Percentiles rank a stretch among this genome's conserved stretches.
Evolutionary conservation across 2,113 vertebrate genomes (phyloP).

Genomic region (Hemiprocne comata): DNA sequence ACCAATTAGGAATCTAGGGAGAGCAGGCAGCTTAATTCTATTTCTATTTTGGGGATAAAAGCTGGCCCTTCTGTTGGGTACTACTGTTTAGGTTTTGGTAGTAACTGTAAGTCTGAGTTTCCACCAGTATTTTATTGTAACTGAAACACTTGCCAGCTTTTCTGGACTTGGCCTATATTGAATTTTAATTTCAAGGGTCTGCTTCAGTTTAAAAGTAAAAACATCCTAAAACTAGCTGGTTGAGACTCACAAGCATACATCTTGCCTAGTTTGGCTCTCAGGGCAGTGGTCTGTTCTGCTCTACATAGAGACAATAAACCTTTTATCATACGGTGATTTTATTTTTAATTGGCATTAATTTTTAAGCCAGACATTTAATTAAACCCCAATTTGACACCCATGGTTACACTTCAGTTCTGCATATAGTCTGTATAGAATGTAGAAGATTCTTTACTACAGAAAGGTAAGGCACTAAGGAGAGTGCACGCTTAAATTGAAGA

Average conservation of each 20-base stretch:
- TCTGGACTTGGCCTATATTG: not conserved
- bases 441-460: not conserved
- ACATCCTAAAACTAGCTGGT: not conserved
- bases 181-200: not conserved
- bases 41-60: not conserved
- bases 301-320: not conserved
- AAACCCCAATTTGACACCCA: not conserved
- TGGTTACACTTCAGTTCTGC: not conserved
- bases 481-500: conserved; percentile 15
- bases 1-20: not conserved
- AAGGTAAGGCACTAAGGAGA: not conserved
- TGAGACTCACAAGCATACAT: not conserved
- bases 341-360: not conserved
- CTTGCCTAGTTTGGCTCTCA: not conserved
- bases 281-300: not conserved
- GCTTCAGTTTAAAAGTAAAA: not conserved
- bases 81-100: not conserved
- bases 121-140: not conserved
- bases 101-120: not conserved
- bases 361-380: not conserved
- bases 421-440: not conserved
- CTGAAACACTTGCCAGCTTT: not conserved
- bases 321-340: not conserved
- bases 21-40: not conserved
- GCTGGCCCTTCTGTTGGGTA: not conserved